Evolutionary conservation across 2,113 vertebrate genomes (phyloP).

Genomic region (Megaceryle maxima): DNA sequence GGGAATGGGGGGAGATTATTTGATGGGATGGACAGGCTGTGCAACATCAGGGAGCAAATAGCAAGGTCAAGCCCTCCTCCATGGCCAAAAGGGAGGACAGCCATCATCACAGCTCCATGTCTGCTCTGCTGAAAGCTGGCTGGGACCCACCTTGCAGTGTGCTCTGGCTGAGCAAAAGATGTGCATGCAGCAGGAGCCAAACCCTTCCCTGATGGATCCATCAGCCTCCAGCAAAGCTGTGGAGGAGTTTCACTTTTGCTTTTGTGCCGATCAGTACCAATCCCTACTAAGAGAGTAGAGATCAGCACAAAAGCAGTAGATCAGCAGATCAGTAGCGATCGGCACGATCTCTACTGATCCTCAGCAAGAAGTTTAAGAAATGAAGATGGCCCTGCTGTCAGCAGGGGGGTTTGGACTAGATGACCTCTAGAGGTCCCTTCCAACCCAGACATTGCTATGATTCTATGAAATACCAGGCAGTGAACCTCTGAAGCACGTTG

Average conservation of each 20-base stretch:
- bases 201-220: rapidly evolving
- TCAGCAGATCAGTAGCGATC: no score
- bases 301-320: no score
- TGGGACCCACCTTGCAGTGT: not conserved
- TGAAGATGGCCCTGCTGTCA: no score
- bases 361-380: not conserved
- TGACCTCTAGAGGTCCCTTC: no score
- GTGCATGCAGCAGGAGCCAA: not conserved
- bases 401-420: no score
- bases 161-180: not conserved
- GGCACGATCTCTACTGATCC: not conserved
- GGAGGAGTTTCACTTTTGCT: not conserved
- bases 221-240: not conserved
- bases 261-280: rapidly evolving
- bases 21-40: not conserved
- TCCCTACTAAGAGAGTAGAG: no score
- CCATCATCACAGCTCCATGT: rapidly evolving
- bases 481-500: rapidly evolving
- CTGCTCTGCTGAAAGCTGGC: not conserved
- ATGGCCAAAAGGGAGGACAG: not conserved
- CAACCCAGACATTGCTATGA: no score
- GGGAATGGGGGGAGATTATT: not conserved
- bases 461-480: not conserved
- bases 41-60: not conserved
- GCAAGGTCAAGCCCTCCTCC: not conserved